phyloP scores from a whole-genome alignment of 1,140 invertebrate species.

The Euura lappo region DNA sequence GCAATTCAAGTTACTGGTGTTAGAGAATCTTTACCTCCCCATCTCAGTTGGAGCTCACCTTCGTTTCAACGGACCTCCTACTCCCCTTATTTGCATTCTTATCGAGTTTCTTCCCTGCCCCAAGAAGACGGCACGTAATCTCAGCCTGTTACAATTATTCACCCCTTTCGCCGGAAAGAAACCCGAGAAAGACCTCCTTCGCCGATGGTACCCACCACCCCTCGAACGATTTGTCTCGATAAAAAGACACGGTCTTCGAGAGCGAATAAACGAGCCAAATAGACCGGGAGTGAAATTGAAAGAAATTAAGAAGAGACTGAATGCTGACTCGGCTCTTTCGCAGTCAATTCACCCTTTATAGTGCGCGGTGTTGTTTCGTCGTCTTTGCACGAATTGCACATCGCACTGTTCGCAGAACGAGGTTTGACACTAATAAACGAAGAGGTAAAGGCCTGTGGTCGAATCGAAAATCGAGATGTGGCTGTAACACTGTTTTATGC shows the following conservation, averaged over 20 bases:
- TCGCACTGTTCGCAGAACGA: too few species aligned
- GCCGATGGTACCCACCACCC: conserved; percentile 5
- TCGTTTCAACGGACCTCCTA: not conserved
- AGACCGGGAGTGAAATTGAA: not conserved
- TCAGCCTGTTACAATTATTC: conserved; percentile 51
- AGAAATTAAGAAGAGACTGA: not conserved
- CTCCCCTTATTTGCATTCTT: conserved; percentile 9
- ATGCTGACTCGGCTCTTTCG: conserved; percentile 3
- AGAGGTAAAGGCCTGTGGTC: not conserved
- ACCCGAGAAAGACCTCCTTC: conserved; percentile 8
- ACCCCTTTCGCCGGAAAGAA: conserved; percentile 35
- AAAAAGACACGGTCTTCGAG: conserved; percentile 22
- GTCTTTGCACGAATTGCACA: too few species aligned
- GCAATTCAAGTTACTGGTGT: not conserved
- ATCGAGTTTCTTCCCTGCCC: not conserved
- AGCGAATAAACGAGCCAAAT: conserved; percentile 10
- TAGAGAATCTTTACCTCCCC: not conserved
- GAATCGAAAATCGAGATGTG: not conserved
- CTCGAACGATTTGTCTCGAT: conserved; percentile 40
- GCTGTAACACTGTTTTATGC: not conserved
- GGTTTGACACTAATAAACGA: not conserved
- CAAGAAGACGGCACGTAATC: conserved; percentile 24
- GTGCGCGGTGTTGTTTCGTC: not conserved
- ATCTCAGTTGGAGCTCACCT: not conserved
- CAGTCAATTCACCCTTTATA: conserved; percentile 9